phyloP scores from a whole-genome alignment of 1,140 invertebrate genomes.

The Leptinotarsa defecta region DNA sequence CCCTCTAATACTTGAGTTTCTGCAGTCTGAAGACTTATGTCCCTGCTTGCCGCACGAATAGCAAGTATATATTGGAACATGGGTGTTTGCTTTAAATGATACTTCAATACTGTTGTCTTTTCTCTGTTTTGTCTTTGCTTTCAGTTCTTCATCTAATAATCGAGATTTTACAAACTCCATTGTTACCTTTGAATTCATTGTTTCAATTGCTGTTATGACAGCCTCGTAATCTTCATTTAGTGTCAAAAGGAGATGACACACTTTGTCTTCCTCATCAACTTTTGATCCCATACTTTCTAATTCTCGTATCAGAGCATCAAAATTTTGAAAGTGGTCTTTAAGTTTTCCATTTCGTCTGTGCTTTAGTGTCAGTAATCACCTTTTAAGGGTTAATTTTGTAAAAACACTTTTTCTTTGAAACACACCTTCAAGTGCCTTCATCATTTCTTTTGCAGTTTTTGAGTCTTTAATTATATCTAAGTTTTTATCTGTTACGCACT shows the following conservation, averaged over 20 bases:
- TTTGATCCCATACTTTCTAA: slow-evolving; percentile 48
- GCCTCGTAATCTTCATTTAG: slow-evolving; percentile 47
- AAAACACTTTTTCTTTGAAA: slow-evolving; percentile 34
- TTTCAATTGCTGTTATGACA: slow-evolving; percentile 54
- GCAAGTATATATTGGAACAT: slow-evolving; percentile 7
- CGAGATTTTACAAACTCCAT: slow-evolving; percentile 55
- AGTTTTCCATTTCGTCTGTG: slow-evolving; percentile 18
- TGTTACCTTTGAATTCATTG: slow-evolving; percentile 51
- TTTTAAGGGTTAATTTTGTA: slow-evolving; percentile 26
- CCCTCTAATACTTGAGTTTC: not conserved
- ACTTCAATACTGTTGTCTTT: not conserved
- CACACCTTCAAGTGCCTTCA: slow-evolving; percentile 29
- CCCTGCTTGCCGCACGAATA: slow-evolving; percentile 22
- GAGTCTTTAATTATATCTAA: slow-evolving; percentile 24
- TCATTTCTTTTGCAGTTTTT: slow-evolving; percentile 30
- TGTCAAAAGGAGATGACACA: slow-evolving; percentile 48
- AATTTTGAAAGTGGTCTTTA: slow-evolving; percentile 39
- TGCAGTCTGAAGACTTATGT: slow-evolving; percentile 20
- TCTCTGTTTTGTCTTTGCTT: not conserved
- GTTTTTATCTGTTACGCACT: slow-evolving; percentile 31
- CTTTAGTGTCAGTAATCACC: slow-evolving; percentile 36
- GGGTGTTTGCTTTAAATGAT: not conserved
- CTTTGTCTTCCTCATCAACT: slow-evolving; percentile 52
- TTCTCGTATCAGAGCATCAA: slow-evolving; percentile 35
- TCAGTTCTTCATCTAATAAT: too few relatives aligned